Evolutionary conservation across 92 coral and sea anemone species (phyloP).

Genomic region (Micromussa lordhowensis): DNA sequence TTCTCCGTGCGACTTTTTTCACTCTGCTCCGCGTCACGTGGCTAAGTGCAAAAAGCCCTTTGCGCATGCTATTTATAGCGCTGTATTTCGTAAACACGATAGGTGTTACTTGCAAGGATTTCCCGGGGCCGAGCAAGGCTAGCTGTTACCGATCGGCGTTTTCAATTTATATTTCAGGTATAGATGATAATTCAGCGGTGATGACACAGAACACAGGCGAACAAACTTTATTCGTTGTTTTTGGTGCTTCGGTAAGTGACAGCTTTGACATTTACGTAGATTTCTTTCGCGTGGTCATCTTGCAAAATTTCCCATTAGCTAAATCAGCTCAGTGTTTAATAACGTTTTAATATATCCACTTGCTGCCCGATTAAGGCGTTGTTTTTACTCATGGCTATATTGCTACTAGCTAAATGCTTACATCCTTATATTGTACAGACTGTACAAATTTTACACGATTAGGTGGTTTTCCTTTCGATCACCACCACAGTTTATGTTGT

Average conservation of each 20-base stretch:
- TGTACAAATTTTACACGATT: not conserved
- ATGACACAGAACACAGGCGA: slow-evolving; percentile 8
- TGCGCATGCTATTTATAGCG: slow-evolving; percentile 17
- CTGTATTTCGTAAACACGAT: not conserved
- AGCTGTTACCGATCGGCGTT: not conserved
- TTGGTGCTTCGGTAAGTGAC: slow-evolving; percentile 98
- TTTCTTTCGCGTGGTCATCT: not conserved
- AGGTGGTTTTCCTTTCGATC: not conserved
- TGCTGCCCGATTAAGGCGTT: not conserved
- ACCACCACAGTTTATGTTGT: not conserved
- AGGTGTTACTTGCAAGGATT: not conserved
- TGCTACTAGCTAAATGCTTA: not conserved
- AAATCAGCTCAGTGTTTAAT: not conserved
- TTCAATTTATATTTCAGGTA: not conserved
- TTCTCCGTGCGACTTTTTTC: not conserved
- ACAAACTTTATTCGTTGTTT: slow-evolving; percentile 75
- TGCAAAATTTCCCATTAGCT: not conserved
- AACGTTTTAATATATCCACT: not conserved
- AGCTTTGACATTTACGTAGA: not conserved
- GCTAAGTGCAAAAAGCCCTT: not conserved
- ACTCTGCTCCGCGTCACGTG: not conserved
- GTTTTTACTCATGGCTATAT: not conserved
- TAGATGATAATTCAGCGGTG: slow-evolving; percentile 17
- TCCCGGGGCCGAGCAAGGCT: not conserved
- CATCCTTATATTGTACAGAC: not conserved